phyloP scores from a whole-genome alignment of 1,140 invertebrate genomes.

The Lasioglossum albipes region DNA sequence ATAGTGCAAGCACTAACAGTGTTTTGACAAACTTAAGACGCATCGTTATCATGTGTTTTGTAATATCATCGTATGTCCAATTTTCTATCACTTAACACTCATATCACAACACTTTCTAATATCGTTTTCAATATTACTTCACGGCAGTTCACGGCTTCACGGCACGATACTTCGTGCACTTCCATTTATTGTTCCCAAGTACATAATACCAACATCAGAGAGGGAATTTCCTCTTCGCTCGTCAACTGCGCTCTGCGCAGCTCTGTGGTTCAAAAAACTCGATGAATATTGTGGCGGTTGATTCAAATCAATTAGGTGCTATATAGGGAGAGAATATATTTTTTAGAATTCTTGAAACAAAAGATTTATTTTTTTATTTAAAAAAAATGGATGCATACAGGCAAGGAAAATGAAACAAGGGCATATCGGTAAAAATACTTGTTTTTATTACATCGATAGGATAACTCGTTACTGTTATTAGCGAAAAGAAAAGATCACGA shows the following conservation, averaged over 20 bases:
- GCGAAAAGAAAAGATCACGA: constrained; percentile 68
- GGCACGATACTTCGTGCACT: background rate
- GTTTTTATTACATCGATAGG: constrained; percentile 69
- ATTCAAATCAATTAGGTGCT: too few species aligned
- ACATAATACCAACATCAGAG: background rate
- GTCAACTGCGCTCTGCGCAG: too few species aligned
- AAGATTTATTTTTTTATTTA: too few species aligned
- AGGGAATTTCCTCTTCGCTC: too few species aligned
- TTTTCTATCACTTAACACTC: constrained; percentile 3
- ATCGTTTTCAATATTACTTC: constrained; percentile 30
- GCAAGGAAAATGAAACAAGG: background rate
- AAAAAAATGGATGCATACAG: background rate
- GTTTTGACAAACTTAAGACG: constrained; percentile 75
- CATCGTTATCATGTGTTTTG: constrained; percentile 68
- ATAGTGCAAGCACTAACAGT: constrained; percentile 72
- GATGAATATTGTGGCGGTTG: too few species aligned
- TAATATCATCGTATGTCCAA: constrained; percentile 50
- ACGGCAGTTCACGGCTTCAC: background rate
- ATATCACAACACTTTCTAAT: background rate
- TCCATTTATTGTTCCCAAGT: background rate
- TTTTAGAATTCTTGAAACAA: too few species aligned
- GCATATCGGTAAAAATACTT: constrained; percentile 67
- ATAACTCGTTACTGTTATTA: constrained; percentile 67
- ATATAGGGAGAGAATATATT: too few species aligned
- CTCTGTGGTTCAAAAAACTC: too few species aligned